These are phyloP conservation scores for Agonopterix heracliana DNA, from an alignment of 2,888 invertebrate genomes.

Conservation along the genomic window DNA sequence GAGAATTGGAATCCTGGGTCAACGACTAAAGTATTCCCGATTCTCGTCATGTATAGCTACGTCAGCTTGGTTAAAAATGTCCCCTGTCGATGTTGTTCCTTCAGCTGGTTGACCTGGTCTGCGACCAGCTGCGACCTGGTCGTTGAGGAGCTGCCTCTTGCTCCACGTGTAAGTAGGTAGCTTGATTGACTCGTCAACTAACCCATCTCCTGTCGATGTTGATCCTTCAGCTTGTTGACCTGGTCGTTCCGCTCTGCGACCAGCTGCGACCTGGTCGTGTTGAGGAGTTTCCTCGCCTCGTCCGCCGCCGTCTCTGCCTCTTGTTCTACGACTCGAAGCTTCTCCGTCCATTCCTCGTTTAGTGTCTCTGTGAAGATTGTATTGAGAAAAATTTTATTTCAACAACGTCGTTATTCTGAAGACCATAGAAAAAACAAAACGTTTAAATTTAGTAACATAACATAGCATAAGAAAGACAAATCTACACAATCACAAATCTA, in stretches of 20 bases:
- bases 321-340: slow-evolving; percentile 47
- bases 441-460: too few relatives aligned
- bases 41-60: too few relatives aligned
- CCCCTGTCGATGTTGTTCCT: slow-evolving; percentile 76
- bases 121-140: slow-evolving; percentile 52
- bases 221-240: slow-evolving; percentile 67
- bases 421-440: too few relatives aligned
- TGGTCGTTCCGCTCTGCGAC: slow-evolving; percentile 56
- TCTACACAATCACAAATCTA: too few relatives aligned
- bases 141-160: slow-evolving; percentile 45
- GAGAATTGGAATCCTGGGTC: too few relatives aligned
- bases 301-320: slow-evolving; percentile 50
- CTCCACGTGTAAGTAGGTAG: too few relatives aligned
- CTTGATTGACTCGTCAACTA: slow-evolving; percentile 9
- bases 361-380: slow-evolving; percentile 36
- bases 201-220: slow-evolving; percentile 80
- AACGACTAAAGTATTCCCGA: too few relatives aligned
- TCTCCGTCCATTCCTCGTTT: slow-evolving; percentile 58
- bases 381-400: background rate
- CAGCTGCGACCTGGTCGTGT: slow-evolving; percentile 48
- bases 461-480: too few relatives aligned
- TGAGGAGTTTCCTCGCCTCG: slow-evolving; percentile 55
- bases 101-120: slow-evolving; percentile 59
- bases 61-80: too few relatives aligned
- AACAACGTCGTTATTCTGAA: background rate